Conservation (phyloP, 1,140 invertebrate genomes). For the Dinothrombium tinctorium region DNA sequence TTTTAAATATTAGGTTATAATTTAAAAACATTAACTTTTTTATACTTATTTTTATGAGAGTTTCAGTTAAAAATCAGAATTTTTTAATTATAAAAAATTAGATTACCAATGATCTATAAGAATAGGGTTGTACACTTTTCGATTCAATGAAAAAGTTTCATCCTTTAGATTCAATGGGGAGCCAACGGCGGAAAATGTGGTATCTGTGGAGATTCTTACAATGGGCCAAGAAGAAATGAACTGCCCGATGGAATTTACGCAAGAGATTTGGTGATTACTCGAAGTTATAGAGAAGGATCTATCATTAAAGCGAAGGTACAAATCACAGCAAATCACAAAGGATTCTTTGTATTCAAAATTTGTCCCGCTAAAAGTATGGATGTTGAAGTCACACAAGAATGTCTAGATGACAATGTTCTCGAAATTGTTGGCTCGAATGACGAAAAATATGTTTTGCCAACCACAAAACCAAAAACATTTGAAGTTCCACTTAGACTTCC, state of each 20-base stretch:
- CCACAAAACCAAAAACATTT: not conserved
- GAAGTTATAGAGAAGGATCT: slow-evolving; percentile 54
- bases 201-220: slow-evolving; percentile 58
- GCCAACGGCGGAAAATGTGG: slow-evolving; percentile 63
- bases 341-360: slow-evolving; percentile 52
- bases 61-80: too few relatives aligned
- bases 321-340: slow-evolving; percentile 16
- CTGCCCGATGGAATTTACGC: slow-evolving; percentile 27
- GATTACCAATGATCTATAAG: too few relatives aligned
- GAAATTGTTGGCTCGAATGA: not conserved
- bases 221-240: slow-evolving; percentile 52
- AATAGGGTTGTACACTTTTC: too few relatives aligned
- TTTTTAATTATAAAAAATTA: too few relatives aligned
- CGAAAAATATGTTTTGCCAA: not conserved
- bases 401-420: slow-evolving; percentile 21
- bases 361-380: slow-evolving; percentile 27
- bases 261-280: slow-evolving; percentile 38
- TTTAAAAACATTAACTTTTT: too few relatives aligned
- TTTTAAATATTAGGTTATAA: too few relatives aligned
- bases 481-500: slow-evolving; percentile 12
- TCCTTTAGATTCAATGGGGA: slow-evolving; percentile 45
- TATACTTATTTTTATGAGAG: too few relatives aligned
- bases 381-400: slow-evolving; percentile 18
- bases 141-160: too few relatives aligned
- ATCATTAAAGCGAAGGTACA: slow-evolving; percentile 23